Conservation (phyloP, 2,888 invertebrate species). For the Cantharis lateralis region DNA sequence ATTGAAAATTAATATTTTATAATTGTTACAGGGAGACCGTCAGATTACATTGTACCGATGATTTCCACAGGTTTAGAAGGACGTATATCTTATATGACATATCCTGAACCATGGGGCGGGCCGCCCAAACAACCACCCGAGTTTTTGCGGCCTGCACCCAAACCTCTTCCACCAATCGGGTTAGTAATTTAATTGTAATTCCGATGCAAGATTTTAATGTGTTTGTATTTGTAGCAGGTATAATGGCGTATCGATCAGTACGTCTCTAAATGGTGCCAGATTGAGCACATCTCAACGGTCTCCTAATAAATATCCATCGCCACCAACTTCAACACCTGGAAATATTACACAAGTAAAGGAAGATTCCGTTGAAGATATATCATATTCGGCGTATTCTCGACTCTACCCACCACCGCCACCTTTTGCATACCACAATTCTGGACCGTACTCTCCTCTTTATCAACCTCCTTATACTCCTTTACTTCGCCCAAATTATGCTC, state of each 20-base stretch:
- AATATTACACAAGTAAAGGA: conserved; percentile 55
- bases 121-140: conserved; percentile 61
- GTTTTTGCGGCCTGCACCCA: conserved; percentile 70
- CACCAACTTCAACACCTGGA: conserved; percentile 52
- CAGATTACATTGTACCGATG: conserved; percentile 59
- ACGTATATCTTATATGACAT: conserved; percentile 58
- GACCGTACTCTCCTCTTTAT: conserved; percentile 57
- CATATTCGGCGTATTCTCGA: conserved; percentile 46
- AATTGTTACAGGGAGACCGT: conserved; percentile 53
- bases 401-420: conserved; percentile 43
- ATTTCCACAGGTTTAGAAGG: conserved; percentile 74
- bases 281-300: conserved; percentile 46
- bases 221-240: conserved; percentile 41
- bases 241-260: conserved; percentile 50
- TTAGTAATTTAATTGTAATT: conserved; percentile 45
- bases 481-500: conserved; percentile 54
- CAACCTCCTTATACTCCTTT: conserved; percentile 53
- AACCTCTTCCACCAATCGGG: conserved; percentile 62
- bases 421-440: conserved; percentile 40
- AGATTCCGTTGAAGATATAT: conserved; percentile 43
- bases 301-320: conserved; percentile 51
- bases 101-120: conserved; percentile 65
- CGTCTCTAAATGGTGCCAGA: conserved; percentile 48
- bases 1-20: not conserved
- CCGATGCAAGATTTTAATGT: not conserved